Evolutionary conservation across 2,797 vertebrate species (phyloP), one percentile per base, ranked within the genome.

Genomic region (Holocentrus rufus): DNA sequence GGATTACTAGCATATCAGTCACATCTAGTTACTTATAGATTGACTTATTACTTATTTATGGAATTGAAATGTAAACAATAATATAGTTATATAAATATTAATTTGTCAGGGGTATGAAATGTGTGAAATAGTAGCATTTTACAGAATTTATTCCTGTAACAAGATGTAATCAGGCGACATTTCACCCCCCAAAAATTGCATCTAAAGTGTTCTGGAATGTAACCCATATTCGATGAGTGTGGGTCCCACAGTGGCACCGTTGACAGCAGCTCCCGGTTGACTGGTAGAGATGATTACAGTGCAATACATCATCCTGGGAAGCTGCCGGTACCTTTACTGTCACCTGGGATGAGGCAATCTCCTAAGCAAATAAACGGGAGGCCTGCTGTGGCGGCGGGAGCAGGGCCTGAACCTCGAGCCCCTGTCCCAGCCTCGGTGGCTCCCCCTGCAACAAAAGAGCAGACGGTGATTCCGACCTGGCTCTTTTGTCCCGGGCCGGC

Each of bases 371-470:
- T 89, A 87, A 89, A 88, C 18, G 42, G 77, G 81, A 69, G 74
- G 72, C 86, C 89, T 85, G 84, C 85, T 84, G 87, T 79, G 87
- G 89, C 23, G 69, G 44, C 8, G 77, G 70, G 69, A 85, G 79
- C 84, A 57, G 71, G 5, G 60, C 1, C 75, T 47, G 53, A 53
- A 70, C 73, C 83, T 1, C 58, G 50, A 53, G 77, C 77, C 65
- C 65, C 31, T 9, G 79, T 75, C 77, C 82, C 82, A 90, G 92
- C 85, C 91, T 84, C 76, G 0, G 7, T 92, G 91, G 88, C 93
- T 92, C 91, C 90, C 85, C 58, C 76, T 18, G 49, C 85, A 91
- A 94, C 93, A 94, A 94, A 92, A 72, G 90, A 85, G 88, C 91
- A 94, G 93, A 94, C 91, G 82, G 76, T 87, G 82, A 91, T 91